Percentiles rank a stretch among this genome's conserved stretches.
These are phyloP conservation scores for Tipula confusa DNA, from an alignment of 2,888 invertebrate species.

Conservation along the genomic window DNA sequence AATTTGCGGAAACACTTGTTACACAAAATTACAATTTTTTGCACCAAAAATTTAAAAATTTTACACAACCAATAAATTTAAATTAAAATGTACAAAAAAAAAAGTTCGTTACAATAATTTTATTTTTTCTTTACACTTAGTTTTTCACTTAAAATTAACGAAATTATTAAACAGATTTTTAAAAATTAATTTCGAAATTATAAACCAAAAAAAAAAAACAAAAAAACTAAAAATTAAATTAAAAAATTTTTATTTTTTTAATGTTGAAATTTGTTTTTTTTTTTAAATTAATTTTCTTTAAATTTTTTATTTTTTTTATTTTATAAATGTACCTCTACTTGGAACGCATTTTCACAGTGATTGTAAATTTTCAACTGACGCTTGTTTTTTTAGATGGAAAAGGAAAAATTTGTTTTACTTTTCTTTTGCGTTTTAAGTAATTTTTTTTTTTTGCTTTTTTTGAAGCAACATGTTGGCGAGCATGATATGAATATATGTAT, in stretches of 20 bases:
- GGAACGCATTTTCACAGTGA: conserved; percentile 6
- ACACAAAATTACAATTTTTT: conserved; percentile 16
- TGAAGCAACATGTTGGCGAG: conserved; percentile 12
- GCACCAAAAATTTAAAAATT: neutral
- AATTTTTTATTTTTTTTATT: neutral
- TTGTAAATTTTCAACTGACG: neutral
- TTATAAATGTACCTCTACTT: neutral
- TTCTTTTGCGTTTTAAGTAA: neutral
- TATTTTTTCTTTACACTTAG: neutral
- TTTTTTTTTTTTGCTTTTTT: neutral
- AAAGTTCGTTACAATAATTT: neutral
- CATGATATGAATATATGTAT: neutral
- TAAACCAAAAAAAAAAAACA: neutral
- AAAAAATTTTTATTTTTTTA: conserved; percentile 6
- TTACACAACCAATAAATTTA: neutral
- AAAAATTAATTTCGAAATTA: neutral
- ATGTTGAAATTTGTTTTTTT: neutral
- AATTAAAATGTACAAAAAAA: neutral
- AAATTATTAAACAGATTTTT: neutral
- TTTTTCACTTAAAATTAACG: neutral
- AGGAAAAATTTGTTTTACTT: neutral
- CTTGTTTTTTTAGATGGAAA: conserved; percentile 5
- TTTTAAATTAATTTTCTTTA: neutral
- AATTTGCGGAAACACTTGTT: neutral
- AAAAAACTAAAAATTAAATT: conserved; percentile 20